A percentile compares a stretch with the other conserved stretches of the same genome.
These are phyloP conservation scores for Columba guinea DNA, from an alignment of 2,797 vertebrate species.

Conservation along the genomic window DNA sequence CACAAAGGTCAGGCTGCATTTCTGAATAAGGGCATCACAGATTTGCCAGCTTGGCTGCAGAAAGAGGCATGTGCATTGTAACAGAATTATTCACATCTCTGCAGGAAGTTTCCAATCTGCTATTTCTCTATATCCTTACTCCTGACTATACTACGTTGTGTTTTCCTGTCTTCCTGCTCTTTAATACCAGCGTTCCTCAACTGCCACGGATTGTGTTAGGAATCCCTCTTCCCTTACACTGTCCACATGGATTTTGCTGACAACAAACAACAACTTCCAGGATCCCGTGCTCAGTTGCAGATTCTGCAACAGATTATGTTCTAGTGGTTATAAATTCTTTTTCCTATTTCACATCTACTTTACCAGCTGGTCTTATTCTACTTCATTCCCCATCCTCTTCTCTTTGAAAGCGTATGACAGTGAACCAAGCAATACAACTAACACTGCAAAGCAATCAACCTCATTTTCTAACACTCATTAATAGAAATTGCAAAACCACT, in stretches of 20 bases:
- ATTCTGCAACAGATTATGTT: background rate
- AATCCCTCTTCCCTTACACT: background rate
- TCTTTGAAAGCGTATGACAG: background rate
- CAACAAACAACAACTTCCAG: background rate
- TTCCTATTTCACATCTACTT: background rate
- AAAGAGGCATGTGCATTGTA: rapidly evolving
- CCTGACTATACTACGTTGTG: background rate
- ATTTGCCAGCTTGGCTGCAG: background rate
- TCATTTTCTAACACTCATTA: background rate
- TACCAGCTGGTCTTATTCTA: background rate
- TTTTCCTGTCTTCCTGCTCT: background rate
- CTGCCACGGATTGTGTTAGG: rapidly evolving
- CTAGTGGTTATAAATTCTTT: background rate
- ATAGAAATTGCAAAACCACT: background rate
- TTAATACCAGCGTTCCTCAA: background rate
- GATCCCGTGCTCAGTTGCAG: background rate
- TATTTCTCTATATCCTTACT: background rate
- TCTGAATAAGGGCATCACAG: background rate
- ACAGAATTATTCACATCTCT: background rate
- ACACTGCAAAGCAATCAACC: background rate
- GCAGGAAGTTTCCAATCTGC: background rate
- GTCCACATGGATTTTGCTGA: background rate
- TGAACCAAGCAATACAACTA: background rate
- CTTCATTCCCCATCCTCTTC: background rate
- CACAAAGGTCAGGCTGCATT: background rate